Evolutionary conservation across 2,113 vertebrate genomes (phyloP).

Genomic region (Poicephalus gulielmi): DNA sequence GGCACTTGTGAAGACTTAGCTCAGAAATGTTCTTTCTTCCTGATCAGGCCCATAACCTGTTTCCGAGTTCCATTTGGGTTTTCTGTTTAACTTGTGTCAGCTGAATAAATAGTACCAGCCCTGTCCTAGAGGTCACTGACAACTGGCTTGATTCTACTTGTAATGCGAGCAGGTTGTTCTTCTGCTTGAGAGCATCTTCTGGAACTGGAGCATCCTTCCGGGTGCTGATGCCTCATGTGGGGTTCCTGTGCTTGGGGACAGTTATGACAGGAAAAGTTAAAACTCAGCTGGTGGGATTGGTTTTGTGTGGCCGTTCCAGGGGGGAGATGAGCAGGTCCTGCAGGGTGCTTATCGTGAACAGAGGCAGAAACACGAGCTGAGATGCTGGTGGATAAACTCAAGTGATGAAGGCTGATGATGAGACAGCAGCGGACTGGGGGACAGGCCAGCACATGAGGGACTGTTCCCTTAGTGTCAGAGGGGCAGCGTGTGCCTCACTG

Average conservation of each 20-base stretch:
- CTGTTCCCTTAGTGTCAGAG: neutral
- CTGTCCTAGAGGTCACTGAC: neutral
- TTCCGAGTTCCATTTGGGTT: neutral
- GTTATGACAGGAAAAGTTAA: neutral
- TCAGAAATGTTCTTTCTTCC: neutral
- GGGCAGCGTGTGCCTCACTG: neutral
- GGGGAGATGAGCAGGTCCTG: neutral
- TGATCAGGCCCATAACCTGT: neutral
- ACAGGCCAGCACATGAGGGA: neutral
- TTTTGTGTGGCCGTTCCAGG: neutral
- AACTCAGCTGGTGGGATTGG: neutral
- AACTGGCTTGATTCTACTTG: neutral
- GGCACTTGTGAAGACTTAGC: neutral
- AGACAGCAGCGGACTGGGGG: neutral
- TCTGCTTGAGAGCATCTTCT: constrained; percentile 25
- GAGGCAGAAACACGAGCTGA: rapidly evolving
- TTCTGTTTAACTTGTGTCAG: neutral
- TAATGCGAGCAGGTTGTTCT: constrained; percentile 34
- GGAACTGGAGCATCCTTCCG: constrained; percentile 5
- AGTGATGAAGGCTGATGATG: rapidly evolving
- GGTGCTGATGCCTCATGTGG: neutral
- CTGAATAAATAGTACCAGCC: neutral
- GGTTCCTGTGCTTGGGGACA: constrained; percentile 9
- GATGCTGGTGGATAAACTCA: neutral
- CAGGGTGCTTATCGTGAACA: neutral